phyloP scores from a whole-genome alignment of 2,797 vertebrate genomes.

The Phyllotis vaccarum region DNA sequence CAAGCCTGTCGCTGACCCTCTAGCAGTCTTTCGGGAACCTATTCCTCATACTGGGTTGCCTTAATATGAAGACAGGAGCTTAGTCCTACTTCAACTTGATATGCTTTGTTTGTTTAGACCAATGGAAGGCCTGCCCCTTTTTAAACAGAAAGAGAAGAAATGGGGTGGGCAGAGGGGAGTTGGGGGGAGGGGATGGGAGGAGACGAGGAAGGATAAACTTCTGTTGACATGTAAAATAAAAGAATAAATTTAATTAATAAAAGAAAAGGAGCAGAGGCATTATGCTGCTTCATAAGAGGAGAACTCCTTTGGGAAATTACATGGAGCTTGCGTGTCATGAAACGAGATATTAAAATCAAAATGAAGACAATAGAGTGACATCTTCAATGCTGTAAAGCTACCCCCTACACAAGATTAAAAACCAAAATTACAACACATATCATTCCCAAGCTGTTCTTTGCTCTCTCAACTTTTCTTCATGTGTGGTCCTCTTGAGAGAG shows the following conservation, averaged over 20 bases:
- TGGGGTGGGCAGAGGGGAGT: neutral
- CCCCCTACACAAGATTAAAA: neutral
- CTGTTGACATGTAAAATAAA: neutral
- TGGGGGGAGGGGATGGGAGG: neutral
- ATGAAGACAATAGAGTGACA: neutral
- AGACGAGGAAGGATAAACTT: neutral
- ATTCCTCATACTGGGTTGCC: no score
- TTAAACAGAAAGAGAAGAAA: neutral
- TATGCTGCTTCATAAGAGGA: neutral
- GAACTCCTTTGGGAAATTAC: neutral
- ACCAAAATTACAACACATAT: neutral
- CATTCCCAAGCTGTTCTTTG: neutral
- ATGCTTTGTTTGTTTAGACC: no score
- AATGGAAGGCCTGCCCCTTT: no score
- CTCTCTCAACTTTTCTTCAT: neutral
- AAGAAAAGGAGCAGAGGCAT: neutral
- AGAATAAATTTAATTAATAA: neutral
- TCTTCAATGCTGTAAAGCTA: neutral
- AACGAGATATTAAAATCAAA: constrained; percentile 14
- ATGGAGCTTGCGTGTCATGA: neutral
- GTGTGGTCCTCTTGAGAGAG: neutral
- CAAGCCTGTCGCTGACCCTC: no score
- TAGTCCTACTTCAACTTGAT: no score
- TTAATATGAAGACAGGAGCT: no score
- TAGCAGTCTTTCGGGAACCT: no score